Base-by-base conservation (phyloP, 2,113 vertebrate species). In the Murina feae region DNA sequence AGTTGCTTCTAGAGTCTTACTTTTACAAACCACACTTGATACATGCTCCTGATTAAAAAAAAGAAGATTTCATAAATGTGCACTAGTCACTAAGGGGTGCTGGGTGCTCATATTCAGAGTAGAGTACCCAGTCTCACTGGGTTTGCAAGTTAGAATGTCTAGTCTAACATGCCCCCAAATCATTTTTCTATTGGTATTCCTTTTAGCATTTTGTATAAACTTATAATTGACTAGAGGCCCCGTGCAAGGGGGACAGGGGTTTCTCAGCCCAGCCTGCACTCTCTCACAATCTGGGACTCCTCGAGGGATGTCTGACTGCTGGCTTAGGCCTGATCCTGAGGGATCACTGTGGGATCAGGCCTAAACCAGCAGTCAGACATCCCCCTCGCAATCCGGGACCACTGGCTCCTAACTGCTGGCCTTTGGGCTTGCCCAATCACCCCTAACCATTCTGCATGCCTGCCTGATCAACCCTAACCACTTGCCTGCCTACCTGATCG, bases 81-180 rank as follows among this genome's bases (percentile, higher is more conserved):
- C 80, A 87, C 93, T 79, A 84, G 66, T 88, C 97, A 93, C 95
- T 72, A 97, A 92, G 71, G 95, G 89, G 84, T 87, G 84, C 76
- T 93, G 66, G 25, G 13, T 30, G 47, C 87, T 96, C 72, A 81
- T 76, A 72, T 68, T 96, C 86, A 63, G 14, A 68, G 49, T 90
- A n/a, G 35, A 42, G 82, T 76, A 47, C 10, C 4, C 13, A 23
- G 4, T 72, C 32, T 79, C 16, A 8, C 0, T 51, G 44, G 68
- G 18, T 5, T 74, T 76, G 51, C 25, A 69, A 86, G 16, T 42
- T 82, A 69, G 58, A 4, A 58, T 8, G 30, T 69, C 23, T 83
- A 30, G 20, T 66, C 25, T 68, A 51, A 32, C 12, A 49, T 8
- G 30, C 28, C n/a, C 60, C 49, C 8, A 37, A 6, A 47, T 20